Evolutionary conservation across 2,797 vertebrate genomes (phyloP).

Genomic region (Gadopsis marmoratus): DNA sequence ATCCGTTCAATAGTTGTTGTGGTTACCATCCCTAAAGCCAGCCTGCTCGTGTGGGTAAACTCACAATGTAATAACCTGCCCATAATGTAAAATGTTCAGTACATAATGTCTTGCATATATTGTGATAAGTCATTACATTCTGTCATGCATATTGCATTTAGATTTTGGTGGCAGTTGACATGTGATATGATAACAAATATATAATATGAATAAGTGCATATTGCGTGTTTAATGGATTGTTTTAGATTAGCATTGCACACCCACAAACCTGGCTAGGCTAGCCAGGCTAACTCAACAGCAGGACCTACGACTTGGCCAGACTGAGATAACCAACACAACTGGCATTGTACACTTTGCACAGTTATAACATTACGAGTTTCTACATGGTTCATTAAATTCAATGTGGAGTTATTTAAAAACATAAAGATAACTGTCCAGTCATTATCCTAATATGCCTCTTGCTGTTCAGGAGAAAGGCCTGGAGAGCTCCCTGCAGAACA

Average conservation of each 20-base stretch:
- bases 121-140: background rate
- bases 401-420: background rate
- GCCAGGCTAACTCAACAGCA: background rate
- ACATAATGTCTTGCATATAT: background rate
- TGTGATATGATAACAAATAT: no score
- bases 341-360: background rate
- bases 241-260: background rate
- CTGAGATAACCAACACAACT: background rate
- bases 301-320: background rate
- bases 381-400: background rate
- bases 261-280: background rate
- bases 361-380: background rate
- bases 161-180: background rate
- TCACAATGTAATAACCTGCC: background rate
- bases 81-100: background rate
- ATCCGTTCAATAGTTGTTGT: background rate
- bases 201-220: background rate
- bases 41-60: background rate
- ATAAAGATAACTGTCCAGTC: background rate
- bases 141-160: background rate
- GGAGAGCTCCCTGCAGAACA: constrained; percentile 89
- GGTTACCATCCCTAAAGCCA: background rate
- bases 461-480: constrained; percentile 91
- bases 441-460: background rate
- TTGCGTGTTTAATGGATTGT: background rate